A percentile compares a stretch with the other conserved stretches of the same genome.
phyloP scores from a whole-genome alignment of 2,888 invertebrate genomes.

The Druceiella hillmani region DNA sequence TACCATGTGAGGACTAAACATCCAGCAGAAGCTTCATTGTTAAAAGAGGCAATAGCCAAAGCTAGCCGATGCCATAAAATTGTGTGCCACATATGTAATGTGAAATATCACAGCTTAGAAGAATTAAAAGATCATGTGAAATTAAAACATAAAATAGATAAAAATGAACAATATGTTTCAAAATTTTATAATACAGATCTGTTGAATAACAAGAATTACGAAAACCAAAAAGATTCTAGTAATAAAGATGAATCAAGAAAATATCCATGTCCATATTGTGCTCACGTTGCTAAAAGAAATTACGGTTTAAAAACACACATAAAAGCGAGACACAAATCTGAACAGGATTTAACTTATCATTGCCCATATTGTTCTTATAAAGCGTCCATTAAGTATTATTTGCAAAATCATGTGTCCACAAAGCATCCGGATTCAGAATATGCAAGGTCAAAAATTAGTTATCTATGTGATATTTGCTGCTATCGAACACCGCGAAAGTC shows the following conservation, averaged over 20 bases:
- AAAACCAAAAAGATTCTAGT: background rate
- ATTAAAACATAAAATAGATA: background rate
- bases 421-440: slow-evolving; percentile 9
- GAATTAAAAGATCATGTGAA: slow-evolving; percentile 25
- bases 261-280: slow-evolving; percentile 9
- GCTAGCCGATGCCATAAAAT: slow-evolving; percentile 24
- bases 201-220: no score
- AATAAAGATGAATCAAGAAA: background rate
- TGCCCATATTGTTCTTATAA: slow-evolving; percentile 6
- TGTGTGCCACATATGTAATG: slow-evolving; percentile 28
- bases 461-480: slow-evolving; percentile 27
- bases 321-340: slow-evolving; percentile 5
- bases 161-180: no score
- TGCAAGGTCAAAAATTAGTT: slow-evolving; percentile 2
- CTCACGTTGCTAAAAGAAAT: background rate
- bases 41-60: slow-evolving; percentile 22
- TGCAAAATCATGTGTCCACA: slow-evolving; percentile 5
- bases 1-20: slow-evolving; percentile 28
- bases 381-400: slow-evolving; percentile 10
- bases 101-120: slow-evolving; percentile 18
- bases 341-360: slow-evolving; percentile 1
- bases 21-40: slow-evolving; percentile 16
- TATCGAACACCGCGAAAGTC: slow-evolving; percentile 28
- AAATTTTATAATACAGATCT: no score
- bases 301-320: slow-evolving; percentile 8